These are phyloP conservation scores for Betta splendens DNA, from an alignment of 2,797 vertebrate species.

Conservation along the genomic window DNA sequence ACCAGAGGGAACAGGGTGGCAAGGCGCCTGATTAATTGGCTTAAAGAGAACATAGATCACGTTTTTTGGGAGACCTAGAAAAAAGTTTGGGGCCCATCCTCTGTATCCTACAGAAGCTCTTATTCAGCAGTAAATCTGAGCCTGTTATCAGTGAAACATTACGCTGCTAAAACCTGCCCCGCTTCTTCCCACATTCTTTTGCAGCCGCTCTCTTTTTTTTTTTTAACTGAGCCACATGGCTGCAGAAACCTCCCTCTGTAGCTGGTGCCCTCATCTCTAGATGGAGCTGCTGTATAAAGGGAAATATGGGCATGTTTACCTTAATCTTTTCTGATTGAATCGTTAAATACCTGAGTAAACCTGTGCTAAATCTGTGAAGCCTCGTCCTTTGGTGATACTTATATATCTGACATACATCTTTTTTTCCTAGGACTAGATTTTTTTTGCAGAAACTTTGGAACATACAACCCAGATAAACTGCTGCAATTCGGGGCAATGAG, in stretches of 20 bases:
- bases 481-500: too few species aligned
- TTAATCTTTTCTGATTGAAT: too few species aligned
- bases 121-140: conserved; percentile 80
- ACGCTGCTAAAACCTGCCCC: conserved; percentile 52
- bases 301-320: too few species aligned
- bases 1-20: conserved; percentile 79
- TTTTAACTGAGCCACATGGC: conserved; percentile 21
- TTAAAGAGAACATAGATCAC: conserved; percentile 79
- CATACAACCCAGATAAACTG: too few species aligned
- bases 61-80: conserved; percentile 79
- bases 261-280: not conserved
- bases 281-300: too few species aligned
- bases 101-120: conserved; percentile 73
- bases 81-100: conserved; percentile 76
- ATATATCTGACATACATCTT: too few species aligned
- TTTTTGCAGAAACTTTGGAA: too few species aligned
- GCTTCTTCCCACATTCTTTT: conserved; percentile 54
- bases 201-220: conserved; percentile 36
- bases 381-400: not conserved
- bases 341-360: too few species aligned
- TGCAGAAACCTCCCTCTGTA: conserved; percentile 12
- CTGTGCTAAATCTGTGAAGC: not conserved
- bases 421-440: too few species aligned
- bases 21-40: conserved; percentile 79
- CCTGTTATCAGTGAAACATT: conserved; percentile 71